These are phyloP conservation scores for Escarpia spicata DNA, from an alignment of 2,888 invertebrate genomes.

Conservation along the genomic window DNA sequence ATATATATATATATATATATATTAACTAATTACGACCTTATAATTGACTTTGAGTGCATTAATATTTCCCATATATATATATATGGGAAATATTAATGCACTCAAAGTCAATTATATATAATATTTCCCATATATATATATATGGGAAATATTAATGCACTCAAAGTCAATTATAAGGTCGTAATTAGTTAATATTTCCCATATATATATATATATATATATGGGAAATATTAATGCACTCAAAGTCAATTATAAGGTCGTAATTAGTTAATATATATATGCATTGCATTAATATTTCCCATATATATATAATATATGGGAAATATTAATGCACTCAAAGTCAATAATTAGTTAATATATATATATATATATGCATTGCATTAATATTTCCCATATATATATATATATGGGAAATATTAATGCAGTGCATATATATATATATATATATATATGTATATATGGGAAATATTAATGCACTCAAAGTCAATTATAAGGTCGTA, in stretches of 20 bases:
- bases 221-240: constrained; percentile 22
- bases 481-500: neutral
- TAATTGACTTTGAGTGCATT: too few species aligned
- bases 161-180: too few species aligned
- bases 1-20: constrained; percentile 23
- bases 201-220: neutral
- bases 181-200: neutral
- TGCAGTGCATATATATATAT: constrained; percentile 26
- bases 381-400: constrained; percentile 27
- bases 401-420: too few species aligned
- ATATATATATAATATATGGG: constrained; percentile 32
- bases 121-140: constrained; percentile 27
- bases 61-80: constrained; percentile 32
- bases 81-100: too few species aligned
- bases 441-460: constrained; percentile 30
- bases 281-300: constrained; percentile 18
- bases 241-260: too few species aligned
- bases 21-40: too few species aligned
- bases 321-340: too few species aligned
- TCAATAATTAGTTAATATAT: too few species aligned
- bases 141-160: constrained; percentile 25
- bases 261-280: neutral
- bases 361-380: neutral
- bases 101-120: too few species aligned
- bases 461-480: too few species aligned